Evolutionary conservation across 2,113 vertebrate genomes (phyloP).

Genomic region (Mastomys natalensis): DNA sequence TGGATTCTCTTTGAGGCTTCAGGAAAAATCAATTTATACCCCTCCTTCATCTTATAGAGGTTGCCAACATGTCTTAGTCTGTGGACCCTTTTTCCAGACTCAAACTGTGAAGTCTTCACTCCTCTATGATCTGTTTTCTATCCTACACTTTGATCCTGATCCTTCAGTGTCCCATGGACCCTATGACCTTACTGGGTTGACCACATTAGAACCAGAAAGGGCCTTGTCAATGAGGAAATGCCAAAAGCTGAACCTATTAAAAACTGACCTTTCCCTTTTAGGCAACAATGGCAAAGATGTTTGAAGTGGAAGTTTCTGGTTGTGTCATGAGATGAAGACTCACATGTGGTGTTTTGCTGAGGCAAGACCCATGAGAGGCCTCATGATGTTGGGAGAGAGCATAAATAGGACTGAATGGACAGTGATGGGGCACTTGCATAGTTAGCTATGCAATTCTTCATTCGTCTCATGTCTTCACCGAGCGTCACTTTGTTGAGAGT

Average conservation of each 20-base stretch:
- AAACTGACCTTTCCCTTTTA: not conserved
- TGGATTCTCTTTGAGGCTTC: not conserved
- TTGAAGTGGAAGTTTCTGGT: too few relatives aligned
- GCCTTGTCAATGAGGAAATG: not conserved
- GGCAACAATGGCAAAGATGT: not conserved
- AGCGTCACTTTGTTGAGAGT: too few relatives aligned
- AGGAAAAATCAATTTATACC: not conserved
- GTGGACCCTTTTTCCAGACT: not conserved
- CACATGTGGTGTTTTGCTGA: too few relatives aligned
- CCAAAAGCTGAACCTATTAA: not conserved
- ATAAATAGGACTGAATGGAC: too few relatives aligned
- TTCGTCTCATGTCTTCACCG: too few relatives aligned
- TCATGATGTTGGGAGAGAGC: too few relatives aligned
- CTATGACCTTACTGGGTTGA: not conserved
- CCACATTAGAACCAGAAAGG: not conserved
- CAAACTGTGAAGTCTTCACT: not conserved
- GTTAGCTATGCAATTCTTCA: too few relatives aligned
- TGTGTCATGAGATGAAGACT: too few relatives aligned
- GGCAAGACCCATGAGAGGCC: too few relatives aligned
- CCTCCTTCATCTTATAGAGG: not conserved
- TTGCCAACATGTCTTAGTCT: not conserved
- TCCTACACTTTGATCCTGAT: not conserved
- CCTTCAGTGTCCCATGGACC: not conserved
- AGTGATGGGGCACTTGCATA: too few relatives aligned
- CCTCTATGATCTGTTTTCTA: not conserved